Evolutionary conservation across 1,140 invertebrate genomes (phyloP).

Genomic region (Popillia japonica): DNA sequence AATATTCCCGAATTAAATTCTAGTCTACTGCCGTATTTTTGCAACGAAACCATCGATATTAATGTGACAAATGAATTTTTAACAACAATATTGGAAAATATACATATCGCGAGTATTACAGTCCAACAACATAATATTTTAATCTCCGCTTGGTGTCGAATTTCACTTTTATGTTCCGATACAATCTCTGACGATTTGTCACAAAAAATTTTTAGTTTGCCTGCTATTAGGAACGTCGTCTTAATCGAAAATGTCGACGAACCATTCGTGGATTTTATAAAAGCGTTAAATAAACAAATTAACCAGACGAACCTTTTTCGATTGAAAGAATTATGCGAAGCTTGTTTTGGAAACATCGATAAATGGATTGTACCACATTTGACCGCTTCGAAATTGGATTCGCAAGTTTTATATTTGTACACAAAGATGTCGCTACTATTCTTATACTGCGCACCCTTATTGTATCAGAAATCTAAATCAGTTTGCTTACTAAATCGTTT

Average conservation of each 20-base stretch:
- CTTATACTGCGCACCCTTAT: conserved; percentile 49
- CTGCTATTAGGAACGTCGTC: not conserved
- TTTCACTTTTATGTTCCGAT: conserved; percentile 2
- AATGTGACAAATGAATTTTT: conserved; percentile 31
- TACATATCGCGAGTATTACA: not conserved
- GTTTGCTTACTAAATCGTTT: conserved; percentile 51
- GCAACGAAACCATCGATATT: not conserved
- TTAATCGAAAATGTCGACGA: not conserved
- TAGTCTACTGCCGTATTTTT: conserved; percentile 20
- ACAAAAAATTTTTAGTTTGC: conserved; percentile 17
- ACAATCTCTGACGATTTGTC: not conserved
- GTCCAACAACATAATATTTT: conserved; percentile 6
- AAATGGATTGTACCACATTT: conserved; percentile 48
- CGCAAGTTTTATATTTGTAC: conserved; percentile 50
- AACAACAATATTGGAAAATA: not conserved
- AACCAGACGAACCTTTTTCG: not conserved
- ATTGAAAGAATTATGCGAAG: conserved; percentile 48
- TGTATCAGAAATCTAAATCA: conserved; percentile 53
- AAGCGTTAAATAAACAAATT: conserved; percentile 30
- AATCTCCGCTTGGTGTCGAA: conserved; percentile 19
- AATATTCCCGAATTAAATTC: conserved; percentile 41
- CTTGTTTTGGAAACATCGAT: conserved; percentile 52
- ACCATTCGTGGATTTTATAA: conserved; percentile 16
- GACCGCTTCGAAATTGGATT: conserved; percentile 47
- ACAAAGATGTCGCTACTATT: conserved; percentile 50